Evolutionary conservation across 2,797 vertebrate species (phyloP).

Genomic region (Acestrorhynchus altus): DNA sequence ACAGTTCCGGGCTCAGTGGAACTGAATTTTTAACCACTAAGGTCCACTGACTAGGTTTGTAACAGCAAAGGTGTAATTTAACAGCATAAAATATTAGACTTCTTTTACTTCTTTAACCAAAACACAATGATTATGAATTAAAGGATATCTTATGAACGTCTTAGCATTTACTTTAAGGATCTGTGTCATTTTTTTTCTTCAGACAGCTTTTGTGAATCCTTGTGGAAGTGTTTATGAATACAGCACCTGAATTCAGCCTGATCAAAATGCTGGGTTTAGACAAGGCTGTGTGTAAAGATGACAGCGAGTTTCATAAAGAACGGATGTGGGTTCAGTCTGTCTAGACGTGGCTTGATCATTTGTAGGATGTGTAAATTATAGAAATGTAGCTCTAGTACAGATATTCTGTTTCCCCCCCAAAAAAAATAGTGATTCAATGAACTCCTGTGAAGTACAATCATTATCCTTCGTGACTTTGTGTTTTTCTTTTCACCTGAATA

Average conservation of each 20-base stretch:
- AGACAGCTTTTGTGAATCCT: too few relatives aligned
- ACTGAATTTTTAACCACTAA: too few relatives aligned
- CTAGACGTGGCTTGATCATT: background rate
- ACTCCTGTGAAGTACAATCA: slow-evolving; percentile 70
- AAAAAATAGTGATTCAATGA: slow-evolving; percentile 33
- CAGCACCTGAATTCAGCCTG: background rate
- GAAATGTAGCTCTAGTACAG: slow-evolving; percentile 28
- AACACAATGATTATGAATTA: too few relatives aligned
- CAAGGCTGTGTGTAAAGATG: slow-evolving; percentile 3
- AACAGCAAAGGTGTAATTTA: too few relatives aligned
- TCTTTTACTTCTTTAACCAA: too few relatives aligned
- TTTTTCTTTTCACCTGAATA: slow-evolving; percentile 57
- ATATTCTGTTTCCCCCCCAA: background rate
- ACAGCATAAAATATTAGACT: too few relatives aligned
- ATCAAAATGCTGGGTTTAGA: slow-evolving; percentile 8
- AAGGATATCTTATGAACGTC: too few relatives aligned
- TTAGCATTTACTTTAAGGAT: too few relatives aligned
- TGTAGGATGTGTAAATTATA: slow-evolving; percentile 10
- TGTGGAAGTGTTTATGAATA: background rate
- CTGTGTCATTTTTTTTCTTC: too few relatives aligned
- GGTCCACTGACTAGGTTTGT: too few relatives aligned
- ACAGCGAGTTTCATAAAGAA: background rate
- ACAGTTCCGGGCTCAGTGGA: too few relatives aligned
- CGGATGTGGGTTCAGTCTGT: background rate
- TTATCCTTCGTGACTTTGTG: slow-evolving; percentile 51